phyloP scores from a whole-genome alignment of 2,888 invertebrate genomes.

The Aradus depressus region DNA sequence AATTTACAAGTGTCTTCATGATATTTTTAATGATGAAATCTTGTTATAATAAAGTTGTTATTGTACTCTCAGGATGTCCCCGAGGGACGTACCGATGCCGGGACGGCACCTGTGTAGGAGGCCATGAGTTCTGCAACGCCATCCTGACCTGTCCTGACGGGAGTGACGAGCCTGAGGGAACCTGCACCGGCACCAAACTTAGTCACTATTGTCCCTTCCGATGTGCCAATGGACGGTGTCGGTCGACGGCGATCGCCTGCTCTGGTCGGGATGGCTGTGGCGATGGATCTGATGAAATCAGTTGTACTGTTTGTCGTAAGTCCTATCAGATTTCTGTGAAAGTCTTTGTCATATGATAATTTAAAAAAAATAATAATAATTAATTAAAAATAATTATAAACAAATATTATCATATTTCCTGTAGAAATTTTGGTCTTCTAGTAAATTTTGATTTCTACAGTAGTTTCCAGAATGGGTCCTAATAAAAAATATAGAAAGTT shows the following conservation, averaged over 20 bases:
- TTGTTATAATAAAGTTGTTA: no score
- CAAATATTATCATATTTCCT: background rate
- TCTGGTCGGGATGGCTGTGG: constrained; percentile 86
- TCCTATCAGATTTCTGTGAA: no score
- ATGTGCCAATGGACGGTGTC: constrained; percentile 76
- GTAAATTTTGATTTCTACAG: no score
- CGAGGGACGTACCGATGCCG: constrained; percentile 72
- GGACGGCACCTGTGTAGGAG: constrained; percentile 77
- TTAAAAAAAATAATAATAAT: background rate
- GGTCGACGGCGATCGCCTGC: constrained; percentile 80
- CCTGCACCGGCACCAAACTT: constrained; percentile 51
- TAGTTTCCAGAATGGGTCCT: no score
- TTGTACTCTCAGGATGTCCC: constrained; percentile 63
- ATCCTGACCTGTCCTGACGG: constrained; percentile 75
- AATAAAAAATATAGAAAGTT: no score
- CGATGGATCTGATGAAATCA: constrained; percentile 76
- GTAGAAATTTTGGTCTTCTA: no score
- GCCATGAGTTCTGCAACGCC: constrained; percentile 85
- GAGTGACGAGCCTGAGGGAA: constrained; percentile 76
- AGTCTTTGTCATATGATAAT: no score
- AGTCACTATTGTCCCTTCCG: constrained; percentile 60
- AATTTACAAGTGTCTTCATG: no score
- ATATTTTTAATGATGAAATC: no score
- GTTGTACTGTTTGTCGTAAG: constrained; percentile 73
- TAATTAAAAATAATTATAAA: background rate